Base-by-base conservation (phyloP, 37 sponge, comb jelly and placozoan genomes). In the Diacarnus erythraeanus region DNA sequence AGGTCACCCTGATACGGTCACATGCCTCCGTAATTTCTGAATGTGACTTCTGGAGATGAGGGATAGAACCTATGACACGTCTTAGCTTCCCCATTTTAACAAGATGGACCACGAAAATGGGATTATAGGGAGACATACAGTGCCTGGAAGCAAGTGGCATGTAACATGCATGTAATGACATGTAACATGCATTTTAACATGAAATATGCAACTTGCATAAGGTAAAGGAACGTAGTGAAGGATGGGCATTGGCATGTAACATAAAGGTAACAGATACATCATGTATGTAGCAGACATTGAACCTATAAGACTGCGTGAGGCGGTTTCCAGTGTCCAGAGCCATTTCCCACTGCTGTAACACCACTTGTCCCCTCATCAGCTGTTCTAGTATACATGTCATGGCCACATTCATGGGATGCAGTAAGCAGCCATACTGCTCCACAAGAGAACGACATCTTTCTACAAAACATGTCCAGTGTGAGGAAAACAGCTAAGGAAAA, bases 61-160 rank as follows among this genome's bases (percentile, higher is more conserved):
- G 72, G 72, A 43, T 44, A 29, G 44, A 71, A n/a, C 57, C 68
- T 10, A 38, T 26, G 25, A 75, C 27, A 1, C 83, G 86, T 37
- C 66, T 64, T 30, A 88, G 30, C 42, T 88, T 88, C 21, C 74
- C 89, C 27, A 74, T 15, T 51, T 61, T 76, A 29, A 88, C 23
- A 10, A 88, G 75, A 18, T 83, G 74, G 6, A 88, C 41, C 15
- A 71, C 79, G 22, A 25, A n/a, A 26, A 64, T 30, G 1, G 84
- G 89, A 43, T 83, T 72, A 44, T 60, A 44, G 5, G 18, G 54
- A 0, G 66, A 51, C 17, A 80, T 40, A n/a, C 42, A 71, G n/a
- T 40, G 40, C 25, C 71, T 71, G n/a, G n/a, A n/a, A n/a, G n/a
- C n/a, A n/a, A n/a, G n/a, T n/a, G n/a, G n/a, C n/a, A n/a, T n/a